Conservation (phyloP, 2,797 vertebrate genomes). For the Platalea minor region DNA sequence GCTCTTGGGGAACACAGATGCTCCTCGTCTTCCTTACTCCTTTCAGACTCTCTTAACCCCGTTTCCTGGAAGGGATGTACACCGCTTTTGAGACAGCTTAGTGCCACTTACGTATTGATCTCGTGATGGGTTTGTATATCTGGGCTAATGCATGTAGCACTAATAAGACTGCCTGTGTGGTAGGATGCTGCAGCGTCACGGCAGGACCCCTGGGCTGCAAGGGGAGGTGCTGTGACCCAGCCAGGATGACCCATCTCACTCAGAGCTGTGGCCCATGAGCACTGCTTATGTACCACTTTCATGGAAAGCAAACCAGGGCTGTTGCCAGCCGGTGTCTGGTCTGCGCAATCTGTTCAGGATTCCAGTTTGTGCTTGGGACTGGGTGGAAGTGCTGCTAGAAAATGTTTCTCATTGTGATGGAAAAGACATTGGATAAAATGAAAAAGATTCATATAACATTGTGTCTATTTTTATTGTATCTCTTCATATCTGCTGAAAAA, state of each 20-base stretch:
- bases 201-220: too few relatives aligned
- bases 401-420: not conserved
- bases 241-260: rapidly evolving
- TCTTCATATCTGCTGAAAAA: not conserved
- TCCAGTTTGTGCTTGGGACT: not conserved
- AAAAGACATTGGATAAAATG: not conserved
- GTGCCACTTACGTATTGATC: not conserved
- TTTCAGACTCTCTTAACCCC: not conserved
- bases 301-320: not conserved
- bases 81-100: not conserved
- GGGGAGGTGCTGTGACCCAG: too few relatives aligned
- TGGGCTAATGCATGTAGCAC: too few relatives aligned
- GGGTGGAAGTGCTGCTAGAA: not conserved
- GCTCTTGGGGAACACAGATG: not conserved
- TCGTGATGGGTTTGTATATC: not conserved
- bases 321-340: not conserved
- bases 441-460: too few relatives aligned
- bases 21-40: not conserved
- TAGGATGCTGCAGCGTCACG: not conserved
- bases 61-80: not conserved
- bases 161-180: rapidly evolving
- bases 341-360: not conserved
- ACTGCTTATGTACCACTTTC: rapidly evolving
- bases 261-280: rapidly evolving
- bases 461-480: not conserved